A percentile compares a stretch with the other conserved stretches of the same genome.
Evolutionary conservation across 2,797 vertebrate species (phyloP).

Genomic region (Tokudaia muenninki): DNA sequence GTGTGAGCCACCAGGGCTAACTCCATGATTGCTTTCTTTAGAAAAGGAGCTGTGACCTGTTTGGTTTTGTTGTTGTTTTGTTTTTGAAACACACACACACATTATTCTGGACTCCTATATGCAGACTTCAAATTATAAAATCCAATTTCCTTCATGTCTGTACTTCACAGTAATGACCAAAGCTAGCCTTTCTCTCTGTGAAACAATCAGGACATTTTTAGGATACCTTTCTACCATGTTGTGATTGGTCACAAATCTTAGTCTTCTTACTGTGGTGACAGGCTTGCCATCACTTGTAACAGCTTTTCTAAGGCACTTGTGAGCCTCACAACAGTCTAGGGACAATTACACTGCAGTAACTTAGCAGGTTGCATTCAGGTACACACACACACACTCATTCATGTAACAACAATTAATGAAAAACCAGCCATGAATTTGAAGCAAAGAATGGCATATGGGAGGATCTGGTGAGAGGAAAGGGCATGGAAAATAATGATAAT

Average conservation of each 20-base stretch:
- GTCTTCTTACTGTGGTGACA: not conserved
- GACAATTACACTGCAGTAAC: not conserved
- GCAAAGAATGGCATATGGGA: not conserved
- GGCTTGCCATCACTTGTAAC: not conserved
- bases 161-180: not conserved
- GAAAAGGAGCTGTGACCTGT: not conserved
- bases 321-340: not conserved
- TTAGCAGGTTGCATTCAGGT: not conserved
- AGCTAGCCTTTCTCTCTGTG: not conserved
- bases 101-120: not conserved
- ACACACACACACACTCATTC: not conserved
- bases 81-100: not conserved
- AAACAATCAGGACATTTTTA: not conserved
- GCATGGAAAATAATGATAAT: not conserved
- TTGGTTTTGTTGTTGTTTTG: not conserved
- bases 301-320: not conserved
- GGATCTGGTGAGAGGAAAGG: not conserved
- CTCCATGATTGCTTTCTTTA: not conserved
- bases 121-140: not conserved
- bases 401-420: not conserved
- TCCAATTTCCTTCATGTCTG: conserved; percentile 5
- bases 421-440: not conserved
- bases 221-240: not conserved
- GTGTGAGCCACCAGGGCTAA: not conserved
- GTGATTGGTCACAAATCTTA: not conserved